These are phyloP conservation scores for Ceyx margarethae DNA, from an alignment of 2,113 vertebrate species.

Conservation along the genomic window DNA sequence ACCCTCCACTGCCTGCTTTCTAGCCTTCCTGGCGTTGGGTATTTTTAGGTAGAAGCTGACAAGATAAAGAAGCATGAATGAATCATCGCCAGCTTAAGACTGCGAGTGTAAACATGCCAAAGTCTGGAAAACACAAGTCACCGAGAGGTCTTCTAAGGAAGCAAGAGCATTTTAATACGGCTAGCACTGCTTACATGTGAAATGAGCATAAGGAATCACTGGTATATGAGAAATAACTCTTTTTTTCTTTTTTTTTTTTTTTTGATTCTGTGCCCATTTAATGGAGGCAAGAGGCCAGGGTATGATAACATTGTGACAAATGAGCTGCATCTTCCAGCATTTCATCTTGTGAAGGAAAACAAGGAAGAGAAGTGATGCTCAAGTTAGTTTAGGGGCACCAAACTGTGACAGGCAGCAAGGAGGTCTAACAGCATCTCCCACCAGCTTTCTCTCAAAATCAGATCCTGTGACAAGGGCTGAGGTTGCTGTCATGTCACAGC, in stretches of 20 bases:
- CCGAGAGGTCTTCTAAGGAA: not conserved
- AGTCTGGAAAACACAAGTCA: slow-evolving; percentile 46
- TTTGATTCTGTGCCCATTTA: slow-evolving; percentile 38
- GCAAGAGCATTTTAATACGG: slow-evolving; percentile 8
- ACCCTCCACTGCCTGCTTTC: not conserved
- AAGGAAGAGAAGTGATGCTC: not conserved
- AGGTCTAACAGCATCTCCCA: not conserved
- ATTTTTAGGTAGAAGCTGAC: slow-evolving; percentile 54
- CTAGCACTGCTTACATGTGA: slow-evolving; percentile 9
- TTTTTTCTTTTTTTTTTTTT: not conserved
- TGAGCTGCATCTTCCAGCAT: not conserved
- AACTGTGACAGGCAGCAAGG: not conserved
- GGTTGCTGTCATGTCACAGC: not conserved
- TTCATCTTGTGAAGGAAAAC: slow-evolving; percentile 22
- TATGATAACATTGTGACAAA: not conserved
- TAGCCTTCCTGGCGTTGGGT: not conserved
- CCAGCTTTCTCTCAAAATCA: not conserved
- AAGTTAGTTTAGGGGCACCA: not conserved
- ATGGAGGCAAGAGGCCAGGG: slow-evolving; percentile 28
- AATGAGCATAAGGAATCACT: not conserved
- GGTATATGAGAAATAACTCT: not conserved
- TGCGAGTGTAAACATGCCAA: slow-evolving; percentile 35
- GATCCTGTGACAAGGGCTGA: not conserved
- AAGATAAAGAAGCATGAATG: slow-evolving; percentile 47
- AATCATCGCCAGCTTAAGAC: slow-evolving; percentile 21